These are phyloP conservation scores for Callimorpha dominula DNA, from an alignment of 2,888 invertebrate species.

Conservation along the genomic window DNA sequence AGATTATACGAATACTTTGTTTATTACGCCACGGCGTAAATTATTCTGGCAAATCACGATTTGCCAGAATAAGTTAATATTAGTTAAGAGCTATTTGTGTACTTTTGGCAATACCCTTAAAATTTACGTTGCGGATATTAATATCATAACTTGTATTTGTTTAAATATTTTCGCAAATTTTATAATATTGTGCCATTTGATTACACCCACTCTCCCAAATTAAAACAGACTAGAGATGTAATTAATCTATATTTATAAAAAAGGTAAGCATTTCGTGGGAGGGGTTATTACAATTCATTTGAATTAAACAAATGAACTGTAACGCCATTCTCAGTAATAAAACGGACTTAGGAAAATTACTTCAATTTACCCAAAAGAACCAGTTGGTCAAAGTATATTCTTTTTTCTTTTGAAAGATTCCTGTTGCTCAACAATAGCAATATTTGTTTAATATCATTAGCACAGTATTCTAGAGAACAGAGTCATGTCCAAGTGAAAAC, in stretches of 20 bases:
- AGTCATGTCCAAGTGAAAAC: not conserved
- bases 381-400: too few relatives aligned
- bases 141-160: not conserved
- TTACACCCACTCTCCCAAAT: not conserved
- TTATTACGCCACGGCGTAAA: not conserved
- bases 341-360: not conserved
- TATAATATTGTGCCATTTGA: not conserved
- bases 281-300: not conserved
- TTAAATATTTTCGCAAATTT: not conserved
- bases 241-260: not conserved
- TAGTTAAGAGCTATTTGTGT: not conserved
- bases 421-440: not conserved
- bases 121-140: not conserved
- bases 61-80: not conserved
- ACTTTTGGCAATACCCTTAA: not conserved
- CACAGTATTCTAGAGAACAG: not conserved
- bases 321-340: not conserved
- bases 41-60: not conserved
- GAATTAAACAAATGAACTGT: not conserved
- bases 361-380: not conserved
- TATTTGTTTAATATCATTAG: not conserved
- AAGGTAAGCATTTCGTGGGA: not conserved
- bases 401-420: not conserved
- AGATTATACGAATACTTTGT: constrained; percentile 20
- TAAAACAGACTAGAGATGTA: not conserved